Evolutionary conservation across 92 coral and sea anemone genomes (phyloP).

Genomic region (Parazoanthus swiftii): DNA sequence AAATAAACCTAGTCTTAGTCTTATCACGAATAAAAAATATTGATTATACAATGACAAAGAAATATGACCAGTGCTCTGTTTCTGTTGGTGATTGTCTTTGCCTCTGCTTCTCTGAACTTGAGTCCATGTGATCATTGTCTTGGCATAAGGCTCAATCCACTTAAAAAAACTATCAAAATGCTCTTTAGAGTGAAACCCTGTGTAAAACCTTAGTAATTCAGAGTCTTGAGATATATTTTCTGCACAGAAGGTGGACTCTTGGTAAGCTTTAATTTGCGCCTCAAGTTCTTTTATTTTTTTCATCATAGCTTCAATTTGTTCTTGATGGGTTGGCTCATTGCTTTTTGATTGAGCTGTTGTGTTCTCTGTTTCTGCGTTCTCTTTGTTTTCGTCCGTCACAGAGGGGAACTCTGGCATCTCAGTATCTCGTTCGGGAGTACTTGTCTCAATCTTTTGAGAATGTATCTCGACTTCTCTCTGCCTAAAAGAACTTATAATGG

Average conservation of each 20-base stretch:
- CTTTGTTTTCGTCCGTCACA: conserved; percentile 22
- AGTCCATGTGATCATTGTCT: conserved; percentile 45
- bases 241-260: conserved; percentile 43
- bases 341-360: conserved; percentile 28
- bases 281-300: conserved; percentile 41
- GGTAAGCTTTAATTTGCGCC: conserved; percentile 32
- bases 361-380: conserved; percentile 26
- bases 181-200: conserved; percentile 46
- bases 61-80: conserved; percentile 42
- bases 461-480: conserved; percentile 47
- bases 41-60: conserved; percentile 26
- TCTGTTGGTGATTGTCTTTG: conserved; percentile 43
- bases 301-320: conserved; percentile 35
- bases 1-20: conserved; percentile 11
- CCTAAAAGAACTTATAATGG: conserved; percentile 37
- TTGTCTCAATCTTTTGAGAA: conserved; percentile 26
- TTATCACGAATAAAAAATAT: conserved; percentile 12
- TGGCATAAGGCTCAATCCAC: conserved; percentile 54
- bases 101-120: conserved; percentile 41
- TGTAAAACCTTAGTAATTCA: conserved; percentile 48
- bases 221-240: conserved; percentile 49
- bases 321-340: conserved; percentile 30
- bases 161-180: conserved; percentile 43
- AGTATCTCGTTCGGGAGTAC: conserved; percentile 21
- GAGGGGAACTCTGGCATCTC: conserved; percentile 31